Evolutionary conservation across 2,888 invertebrate species (phyloP).

Genomic region (Graphium colonna): DNA sequence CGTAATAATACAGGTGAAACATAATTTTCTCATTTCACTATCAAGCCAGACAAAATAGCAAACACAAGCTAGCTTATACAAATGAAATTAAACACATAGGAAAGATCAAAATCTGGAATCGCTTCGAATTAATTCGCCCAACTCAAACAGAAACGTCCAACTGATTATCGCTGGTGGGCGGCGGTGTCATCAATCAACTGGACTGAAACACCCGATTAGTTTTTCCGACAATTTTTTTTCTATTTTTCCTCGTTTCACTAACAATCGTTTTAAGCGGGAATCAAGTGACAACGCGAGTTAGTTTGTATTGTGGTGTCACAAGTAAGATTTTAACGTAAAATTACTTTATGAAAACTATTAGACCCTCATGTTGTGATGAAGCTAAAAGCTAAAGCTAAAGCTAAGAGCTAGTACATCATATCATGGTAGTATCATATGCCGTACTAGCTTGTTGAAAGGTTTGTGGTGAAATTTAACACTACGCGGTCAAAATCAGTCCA

Average conservation of each 20-base stretch:
- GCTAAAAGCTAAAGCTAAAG: too few species aligned
- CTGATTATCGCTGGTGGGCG: constrained; percentile 48
- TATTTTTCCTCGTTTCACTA: constrained; percentile 11
- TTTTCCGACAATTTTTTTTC: constrained; percentile 14
- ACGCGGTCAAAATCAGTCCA: too few species aligned
- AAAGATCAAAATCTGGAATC: constrained; percentile 24
- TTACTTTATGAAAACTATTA: too few species aligned
- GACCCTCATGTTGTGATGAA: too few species aligned
- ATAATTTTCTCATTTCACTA: too few species aligned
- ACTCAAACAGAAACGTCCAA: constrained; percentile 52
- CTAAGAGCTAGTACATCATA: too few species aligned
- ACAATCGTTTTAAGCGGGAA: background rate
- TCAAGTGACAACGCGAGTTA: background rate
- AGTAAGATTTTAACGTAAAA: too few species aligned
- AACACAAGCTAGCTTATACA: background rate
- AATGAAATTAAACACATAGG: constrained; percentile 29
- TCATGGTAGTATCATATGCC: too few species aligned
- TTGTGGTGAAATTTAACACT: too few species aligned
- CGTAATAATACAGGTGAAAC: too few species aligned
- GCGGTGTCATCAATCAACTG: constrained; percentile 55
- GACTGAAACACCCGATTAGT: constrained; percentile 29
- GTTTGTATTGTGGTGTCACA: too few species aligned
- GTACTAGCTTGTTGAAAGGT: too few species aligned
- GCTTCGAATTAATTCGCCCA: constrained; percentile 42
- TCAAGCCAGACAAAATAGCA: background rate